Base-by-base conservation (phyloP, 2,113 vertebrate genomes). In the Amazona guildingii region DNA sequence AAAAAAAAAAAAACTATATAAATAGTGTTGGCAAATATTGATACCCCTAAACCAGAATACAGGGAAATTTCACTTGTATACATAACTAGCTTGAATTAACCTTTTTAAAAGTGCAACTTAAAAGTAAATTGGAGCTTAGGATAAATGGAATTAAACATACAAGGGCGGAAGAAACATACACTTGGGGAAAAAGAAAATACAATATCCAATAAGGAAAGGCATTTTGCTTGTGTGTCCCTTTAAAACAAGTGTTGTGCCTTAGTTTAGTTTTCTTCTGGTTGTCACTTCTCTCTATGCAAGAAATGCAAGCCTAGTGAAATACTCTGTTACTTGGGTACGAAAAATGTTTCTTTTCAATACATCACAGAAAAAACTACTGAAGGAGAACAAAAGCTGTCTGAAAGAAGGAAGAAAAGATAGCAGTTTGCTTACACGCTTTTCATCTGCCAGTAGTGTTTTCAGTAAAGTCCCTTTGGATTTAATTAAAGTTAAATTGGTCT, bases 401-500 rank as follows among this genome's bases (percentile, higher is more conserved):
- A 90, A 90, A 57, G 9, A 90, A 85, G 21, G 43, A 88, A 78
- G 29, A 83, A 70, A 76, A 90, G 24, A 91, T 11, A 72, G 55
- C 9, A 54, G 12, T 48, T 70, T 78, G 28, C 15, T 78, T 89
- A 59, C 25, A 75, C 0, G 7, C 11, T 89, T 91, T 95, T 92
- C 64, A 78, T 72, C 61, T 68, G 55, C 51, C 74, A 82, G n/a
- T 46, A 78, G 52, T 29, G 31, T 67, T 77, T 81, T 74, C 27
- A 89, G 46, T 86, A 72, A 44, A 81, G 46, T 78, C 64, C 81
- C n/a, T 92, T 70, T 55, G 37, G 61, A 83, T 70, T 90, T 83
- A 84, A 87, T 93, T 93, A 83, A 90, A 86, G 17, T 76, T 88
- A 81, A 97, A 84, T 91, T 82, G 54, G 51, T 70, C 62, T 91